Evolutionary conservation across 2,797 vertebrate species (phyloP), one percentile per base, ranked within the genome.

Genomic region (Echiichthys vipera): DNA sequence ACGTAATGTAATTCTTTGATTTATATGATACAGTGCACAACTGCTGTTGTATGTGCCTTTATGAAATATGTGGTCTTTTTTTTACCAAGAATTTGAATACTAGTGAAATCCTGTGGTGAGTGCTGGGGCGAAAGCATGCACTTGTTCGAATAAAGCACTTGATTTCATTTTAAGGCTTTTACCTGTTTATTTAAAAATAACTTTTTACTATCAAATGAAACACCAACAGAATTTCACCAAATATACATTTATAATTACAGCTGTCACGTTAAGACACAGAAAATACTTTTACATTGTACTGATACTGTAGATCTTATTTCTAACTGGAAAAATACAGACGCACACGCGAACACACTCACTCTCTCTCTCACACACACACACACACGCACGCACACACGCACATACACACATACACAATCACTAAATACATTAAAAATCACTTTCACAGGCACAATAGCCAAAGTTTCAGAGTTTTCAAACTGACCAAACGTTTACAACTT

Each of bases 131-230:
- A 27, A 39, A 36, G 39, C 13, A 22, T 42, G 3, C 34, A 65
- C 62, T 74, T 58, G 47, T 65, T 72, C 27, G 73, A 90, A 89
- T 87, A 88, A 91, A 91, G 18, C 49, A 59, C 30, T 43, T 13
- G 53, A 79, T 65, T 81, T 85, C 43, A 81, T 14, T 51, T 40
- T 56, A 30, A 29, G 42, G 27, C 3, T 79, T 84, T 61, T 20
- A 50, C 13, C 13, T 51, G 18, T 90, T 91, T 90, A 88, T 81
- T 88, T 86, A 13, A 80, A 89, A 89, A 81, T 63, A 42, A 56
- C 1, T 47, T 72, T 91, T 81, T 66, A 86, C 69, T 68, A 77
- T 84, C 40, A 76, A 81, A 47, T 47, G 12, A 62, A 49, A 79
- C 55, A 67, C 68, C 53, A 74, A 87, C 81, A 88, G 56, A 67